Percentiles rank a stretch among this genome's conserved stretches.
Conservation (phyloP, 2,113 vertebrate genomes). For the Galbula dea region DNA sequence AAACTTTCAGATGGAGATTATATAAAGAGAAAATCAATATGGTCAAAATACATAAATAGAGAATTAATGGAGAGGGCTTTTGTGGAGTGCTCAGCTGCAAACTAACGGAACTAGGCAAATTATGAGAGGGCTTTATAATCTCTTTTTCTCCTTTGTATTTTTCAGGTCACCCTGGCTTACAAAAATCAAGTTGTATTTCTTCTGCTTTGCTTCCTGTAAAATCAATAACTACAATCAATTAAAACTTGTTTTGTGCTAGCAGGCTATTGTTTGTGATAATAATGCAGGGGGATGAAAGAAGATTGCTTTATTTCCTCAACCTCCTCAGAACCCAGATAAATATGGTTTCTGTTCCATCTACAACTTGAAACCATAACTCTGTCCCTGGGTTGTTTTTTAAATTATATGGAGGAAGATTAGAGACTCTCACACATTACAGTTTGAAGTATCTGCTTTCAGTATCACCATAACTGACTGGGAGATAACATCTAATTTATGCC, state of each 20-base stretch:
- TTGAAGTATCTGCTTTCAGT: slow-evolving; percentile 44
- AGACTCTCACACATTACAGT: background rate
- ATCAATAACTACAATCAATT: slow-evolving; percentile 39
- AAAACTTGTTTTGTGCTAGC: slow-evolving; percentile 5
- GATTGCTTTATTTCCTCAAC: background rate
- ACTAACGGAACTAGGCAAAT: background rate
- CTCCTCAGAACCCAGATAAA: background rate
- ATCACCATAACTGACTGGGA: background rate
- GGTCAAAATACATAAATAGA: slow-evolving; percentile 8
- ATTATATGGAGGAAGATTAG: slow-evolving; percentile 9
- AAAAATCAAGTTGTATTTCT: slow-evolving; percentile 33
- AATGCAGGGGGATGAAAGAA: background rate
- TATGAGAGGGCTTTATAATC: background rate
- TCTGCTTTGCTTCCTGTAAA: slow-evolving; percentile 36
- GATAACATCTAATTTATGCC: slow-evolving; percentile 58
- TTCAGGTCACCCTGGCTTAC: slow-evolving; percentile 41
- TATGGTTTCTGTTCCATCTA: background rate
- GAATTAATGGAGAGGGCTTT: background rate
- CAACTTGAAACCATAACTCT: background rate
- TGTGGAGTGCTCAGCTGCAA: background rate
- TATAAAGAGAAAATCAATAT: slow-evolving; percentile 32
- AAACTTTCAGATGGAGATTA: background rate
- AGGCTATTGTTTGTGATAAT: slow-evolving; percentile 24
- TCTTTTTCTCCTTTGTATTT: slow-evolving; percentile 28
- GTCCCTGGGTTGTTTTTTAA: background rate